Evolutionary conservation across 1,140 invertebrate genomes (phyloP).

Genomic region (Riptortus pedestris): DNA sequence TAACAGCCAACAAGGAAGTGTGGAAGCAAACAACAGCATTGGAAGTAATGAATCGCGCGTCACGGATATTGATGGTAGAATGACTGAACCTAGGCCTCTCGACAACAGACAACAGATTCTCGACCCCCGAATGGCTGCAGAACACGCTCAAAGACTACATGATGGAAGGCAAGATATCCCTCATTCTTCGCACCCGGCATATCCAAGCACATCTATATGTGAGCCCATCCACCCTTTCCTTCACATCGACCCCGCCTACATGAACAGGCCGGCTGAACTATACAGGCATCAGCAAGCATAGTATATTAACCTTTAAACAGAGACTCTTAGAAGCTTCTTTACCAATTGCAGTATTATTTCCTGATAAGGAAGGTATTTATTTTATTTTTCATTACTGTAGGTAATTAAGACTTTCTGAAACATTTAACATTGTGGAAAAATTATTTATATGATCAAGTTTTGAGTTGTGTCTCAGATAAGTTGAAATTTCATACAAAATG

Average conservation of each 20-base stretch:
- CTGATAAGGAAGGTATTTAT: too few species aligned
- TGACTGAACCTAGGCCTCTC: neutral
- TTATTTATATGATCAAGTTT: too few species aligned
- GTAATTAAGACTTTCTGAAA: too few species aligned
- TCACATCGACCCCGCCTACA: neutral
- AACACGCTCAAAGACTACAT: neutral
- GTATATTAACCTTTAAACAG: too few species aligned
- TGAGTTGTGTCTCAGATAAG: too few species aligned
- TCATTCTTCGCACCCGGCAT: too few species aligned
- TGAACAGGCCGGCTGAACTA: neutral
- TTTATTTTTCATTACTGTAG: too few species aligned
- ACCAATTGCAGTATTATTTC: too few species aligned
- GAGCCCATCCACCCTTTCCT: neutral
- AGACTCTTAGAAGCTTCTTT: too few species aligned
- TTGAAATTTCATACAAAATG: too few species aligned
- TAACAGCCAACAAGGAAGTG: neutral
- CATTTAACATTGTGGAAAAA: too few species aligned
- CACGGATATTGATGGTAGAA: neutral
- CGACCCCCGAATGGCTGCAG: neutral
- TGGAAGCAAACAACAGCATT: neutral
- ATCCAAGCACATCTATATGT: neutral
- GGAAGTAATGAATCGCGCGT: neutral
- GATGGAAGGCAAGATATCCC: neutral
- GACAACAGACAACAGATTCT: neutral
- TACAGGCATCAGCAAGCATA: neutral